Evolutionary conservation across 2,888 invertebrate genomes (phyloP).

Genomic region (Congeria kusceri): DNA sequence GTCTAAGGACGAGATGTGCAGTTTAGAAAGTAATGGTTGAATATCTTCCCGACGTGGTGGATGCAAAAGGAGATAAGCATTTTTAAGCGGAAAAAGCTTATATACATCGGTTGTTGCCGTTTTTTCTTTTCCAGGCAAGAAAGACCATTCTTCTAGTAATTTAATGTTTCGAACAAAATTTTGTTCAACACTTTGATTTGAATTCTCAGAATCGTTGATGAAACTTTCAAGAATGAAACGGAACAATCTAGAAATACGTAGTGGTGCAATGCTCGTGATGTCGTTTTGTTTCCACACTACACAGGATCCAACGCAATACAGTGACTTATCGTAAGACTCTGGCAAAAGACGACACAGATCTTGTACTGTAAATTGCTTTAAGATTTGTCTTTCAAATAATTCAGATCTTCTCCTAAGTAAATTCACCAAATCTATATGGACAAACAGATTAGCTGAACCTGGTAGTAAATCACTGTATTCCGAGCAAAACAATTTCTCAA

Average conservation of each 20-base stretch:
- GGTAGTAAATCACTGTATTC: slow-evolving; percentile 37
- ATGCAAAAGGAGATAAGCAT: neutral
- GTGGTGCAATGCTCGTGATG: too few species aligned
- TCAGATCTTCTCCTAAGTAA: neutral
- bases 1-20: slow-evolving; percentile 3
- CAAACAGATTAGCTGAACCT: slow-evolving; percentile 26
- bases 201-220: too few species aligned
- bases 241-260: neutral
- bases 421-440: slow-evolving; percentile 31
- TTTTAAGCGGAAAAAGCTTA: slow-evolving; percentile 5
- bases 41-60: neutral
- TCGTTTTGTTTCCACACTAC: too few species aligned
- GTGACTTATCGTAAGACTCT: neutral
- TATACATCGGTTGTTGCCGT: neutral
- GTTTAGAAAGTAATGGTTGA: slow-evolving; percentile 3
- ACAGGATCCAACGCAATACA: too few species aligned
- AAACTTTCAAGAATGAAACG: neutral
- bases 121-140: slow-evolving; percentile 5
- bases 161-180: neutral
- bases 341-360: slow-evolving; percentile 10
- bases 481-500: slow-evolving; percentile 17
- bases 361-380: slow-evolving; percentile 9
- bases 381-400: neutral
- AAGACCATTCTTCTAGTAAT: slow-evolving; percentile 7
- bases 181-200: too few species aligned